Base-by-base conservation (phyloP, 2,113 vertebrate species). In the Accipiter cooperii region DNA sequence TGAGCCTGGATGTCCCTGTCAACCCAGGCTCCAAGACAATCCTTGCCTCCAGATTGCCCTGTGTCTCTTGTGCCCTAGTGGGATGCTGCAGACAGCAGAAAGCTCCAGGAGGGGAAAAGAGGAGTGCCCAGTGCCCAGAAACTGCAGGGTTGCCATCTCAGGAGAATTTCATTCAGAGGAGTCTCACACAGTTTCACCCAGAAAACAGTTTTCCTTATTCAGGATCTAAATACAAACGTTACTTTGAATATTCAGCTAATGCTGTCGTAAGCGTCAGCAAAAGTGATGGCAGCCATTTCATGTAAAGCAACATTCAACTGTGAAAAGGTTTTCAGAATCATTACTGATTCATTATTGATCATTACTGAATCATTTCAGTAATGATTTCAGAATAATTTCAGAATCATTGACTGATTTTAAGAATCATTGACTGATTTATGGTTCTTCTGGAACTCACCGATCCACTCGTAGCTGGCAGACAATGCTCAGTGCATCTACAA, bases 391-490 rank as follows among this genome's bases (percentile, higher is more conserved):
- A 93, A 44, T 64, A 25, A 79, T 70, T 90, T 83, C 63, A 79
- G 54, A 91, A 38, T 65, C n/a, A 57, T 6, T 68, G 77, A 60
- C 36, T 74, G 66, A 76, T 69, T 81, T 64, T 54, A 49, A 64
- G 58, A 93, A 33, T 60, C 49, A 49, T 3, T 69, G 40, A 65
- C 63, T 10, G 3, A 34, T 26, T 34, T 55, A 24, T 24, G 10
- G 38, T 34, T 74, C 36, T 73, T 14, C 13, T 31, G 40, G n/a
- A 87, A 97, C 98, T 87, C 94, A 99, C 99, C 99, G 98, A 98
- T 99, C 99, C 19, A 98, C 96, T 87, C 99, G 98, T 29, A 99
- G 98, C 92, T 98, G 98, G 96, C 99, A 99, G 93, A 99, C 99
- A 83, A 99, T 99, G 87, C 98, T 98, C 94, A 99, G 87, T 1